phyloP scores from a whole-genome alignment of 2,113 vertebrate species.

The Ophthalmolycus amberensis region DNA sequence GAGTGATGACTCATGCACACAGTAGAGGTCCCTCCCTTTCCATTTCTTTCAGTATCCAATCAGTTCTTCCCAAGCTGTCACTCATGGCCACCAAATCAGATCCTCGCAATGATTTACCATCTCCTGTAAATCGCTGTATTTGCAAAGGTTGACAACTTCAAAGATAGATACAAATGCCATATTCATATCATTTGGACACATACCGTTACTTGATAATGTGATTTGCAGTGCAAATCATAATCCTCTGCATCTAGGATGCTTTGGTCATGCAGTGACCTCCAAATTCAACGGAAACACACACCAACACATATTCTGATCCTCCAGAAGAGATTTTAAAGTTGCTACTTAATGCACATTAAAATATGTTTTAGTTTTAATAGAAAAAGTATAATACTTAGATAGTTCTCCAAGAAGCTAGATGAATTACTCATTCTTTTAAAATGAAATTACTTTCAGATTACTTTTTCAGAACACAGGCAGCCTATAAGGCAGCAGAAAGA shows the following conservation, averaged over 20 bases:
- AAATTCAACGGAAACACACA: constrained; percentile 24
- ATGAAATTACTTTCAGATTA: constrained; percentile 40
- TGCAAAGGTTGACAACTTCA: constrained; percentile 36
- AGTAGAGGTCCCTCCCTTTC: constrained; percentile 76
- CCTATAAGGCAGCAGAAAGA: constrained; percentile 43
- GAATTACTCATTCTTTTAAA: constrained; percentile 4
- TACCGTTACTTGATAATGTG: constrained; percentile 28
- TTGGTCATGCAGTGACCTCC: not conserved
- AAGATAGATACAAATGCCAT: constrained; percentile 24
- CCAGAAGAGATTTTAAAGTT: constrained; percentile 5
- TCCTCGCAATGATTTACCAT: constrained; percentile 59
- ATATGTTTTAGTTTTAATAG: constrained; percentile 19
- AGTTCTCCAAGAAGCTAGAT: not conserved
- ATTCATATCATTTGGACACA: constrained; percentile 29
- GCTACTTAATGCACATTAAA: not conserved
- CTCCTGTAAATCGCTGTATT: constrained; percentile 60
- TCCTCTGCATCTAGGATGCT: constrained; percentile 21
- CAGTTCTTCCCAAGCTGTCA: constrained; percentile 80
- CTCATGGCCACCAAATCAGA: constrained; percentile 72
- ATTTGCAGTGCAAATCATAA: constrained; percentile 33
- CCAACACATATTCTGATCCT: not conserved
- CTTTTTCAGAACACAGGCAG: constrained; percentile 22
- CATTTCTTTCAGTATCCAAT: constrained; percentile 81
- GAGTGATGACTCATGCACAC: constrained; percentile 84
- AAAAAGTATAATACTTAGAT: not conserved